These are phyloP conservation scores for Trachelus iudaicus DNA, from an alignment of 2,888 invertebrate species.

Conservation along the genomic window DNA sequence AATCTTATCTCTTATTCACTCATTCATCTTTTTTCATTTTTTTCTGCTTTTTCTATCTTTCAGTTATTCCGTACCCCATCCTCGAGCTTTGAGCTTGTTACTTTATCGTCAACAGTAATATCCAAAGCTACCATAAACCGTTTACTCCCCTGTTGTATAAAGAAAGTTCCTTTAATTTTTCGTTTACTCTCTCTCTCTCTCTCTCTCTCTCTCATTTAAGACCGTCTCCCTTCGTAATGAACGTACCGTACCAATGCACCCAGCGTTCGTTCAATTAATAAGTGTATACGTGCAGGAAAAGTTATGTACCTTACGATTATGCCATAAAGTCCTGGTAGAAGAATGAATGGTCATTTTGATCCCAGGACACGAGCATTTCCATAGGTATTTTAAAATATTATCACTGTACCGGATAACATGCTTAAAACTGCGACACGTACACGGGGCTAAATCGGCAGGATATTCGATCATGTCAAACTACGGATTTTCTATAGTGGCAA, in stretches of 20 bases:
- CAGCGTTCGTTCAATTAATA: background rate
- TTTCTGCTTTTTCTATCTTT: background rate
- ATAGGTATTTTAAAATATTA: background rate
- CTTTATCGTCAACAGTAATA: no score
- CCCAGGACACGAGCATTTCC: background rate
- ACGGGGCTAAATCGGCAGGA: background rate
- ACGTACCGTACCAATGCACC: no score
- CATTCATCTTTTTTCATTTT: background rate
- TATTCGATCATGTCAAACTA: background rate
- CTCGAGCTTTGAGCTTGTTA: no score
- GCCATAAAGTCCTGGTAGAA: background rate
- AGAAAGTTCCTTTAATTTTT: no score
- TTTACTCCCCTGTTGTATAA: no score
- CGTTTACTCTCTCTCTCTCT: no score
- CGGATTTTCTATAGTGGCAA: background rate
- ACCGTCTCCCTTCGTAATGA: background rate
- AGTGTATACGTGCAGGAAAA: background rate
- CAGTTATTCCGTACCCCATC: no score
- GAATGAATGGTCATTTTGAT: background rate
- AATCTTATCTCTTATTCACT: background rate
- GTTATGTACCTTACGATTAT: background rate
- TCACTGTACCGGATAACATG: background rate
- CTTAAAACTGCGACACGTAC: background rate
- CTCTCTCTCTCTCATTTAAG: background rate
- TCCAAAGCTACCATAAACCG: no score